Conservation (phyloP, 2,113 vertebrate species). For the Nyctibius bracteatus region DNA sequence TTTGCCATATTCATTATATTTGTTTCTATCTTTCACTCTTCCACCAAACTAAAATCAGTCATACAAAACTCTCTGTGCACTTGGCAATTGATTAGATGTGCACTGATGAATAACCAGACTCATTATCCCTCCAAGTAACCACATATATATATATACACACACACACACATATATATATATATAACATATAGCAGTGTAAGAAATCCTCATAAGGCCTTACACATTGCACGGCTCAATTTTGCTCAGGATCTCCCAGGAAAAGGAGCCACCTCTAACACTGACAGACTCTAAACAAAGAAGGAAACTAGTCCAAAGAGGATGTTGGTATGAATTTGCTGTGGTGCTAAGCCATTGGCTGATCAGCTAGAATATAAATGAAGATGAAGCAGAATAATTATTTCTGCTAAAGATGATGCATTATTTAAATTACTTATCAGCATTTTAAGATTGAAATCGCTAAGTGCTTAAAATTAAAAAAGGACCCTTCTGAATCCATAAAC, state of each 20-base stretch:
- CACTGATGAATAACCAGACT: neutral
- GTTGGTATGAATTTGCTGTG: neutral
- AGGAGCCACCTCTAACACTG: neutral
- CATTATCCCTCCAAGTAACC: neutral
- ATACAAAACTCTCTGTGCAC: neutral
- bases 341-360: neutral
- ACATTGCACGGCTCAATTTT: neutral
- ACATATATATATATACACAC: neutral
- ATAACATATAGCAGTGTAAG: neutral
- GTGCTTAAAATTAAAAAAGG: neutral
- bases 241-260: neutral
- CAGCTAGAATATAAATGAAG: neutral
- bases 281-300: neutral
- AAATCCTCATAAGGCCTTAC: neutral
- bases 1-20: neutral
- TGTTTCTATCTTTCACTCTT: neutral
- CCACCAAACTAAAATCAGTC: neutral
- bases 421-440: constrained; percentile 8
- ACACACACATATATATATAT: neutral
- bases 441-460: neutral
- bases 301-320: neutral
- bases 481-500: neutral
- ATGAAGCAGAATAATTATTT: constrained; percentile 18
- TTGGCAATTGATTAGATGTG: neutral
- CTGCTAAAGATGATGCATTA: neutral